phyloP scores from a whole-genome alignment of 1,140 invertebrate genomes.

The Eueides isabella region DNA sequence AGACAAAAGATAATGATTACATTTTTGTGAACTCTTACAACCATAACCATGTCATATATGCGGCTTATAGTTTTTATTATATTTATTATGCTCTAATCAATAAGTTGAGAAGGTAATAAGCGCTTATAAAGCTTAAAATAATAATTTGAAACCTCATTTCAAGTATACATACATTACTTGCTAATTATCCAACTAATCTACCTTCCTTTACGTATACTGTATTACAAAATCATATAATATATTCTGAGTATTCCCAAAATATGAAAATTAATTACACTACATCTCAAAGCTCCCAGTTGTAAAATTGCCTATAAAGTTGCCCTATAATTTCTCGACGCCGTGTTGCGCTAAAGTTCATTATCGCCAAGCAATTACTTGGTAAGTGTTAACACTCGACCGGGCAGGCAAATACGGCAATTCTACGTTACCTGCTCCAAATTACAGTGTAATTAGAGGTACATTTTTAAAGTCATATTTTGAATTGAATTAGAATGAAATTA shows the following conservation, averaged over 20 bases:
- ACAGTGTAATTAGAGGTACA: background rate
- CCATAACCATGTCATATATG: no score
- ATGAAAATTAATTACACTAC: constrained; percentile 27
- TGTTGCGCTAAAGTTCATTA: constrained; percentile 55
- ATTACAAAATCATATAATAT: constrained; percentile 6
- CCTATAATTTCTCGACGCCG: constrained; percentile 37
- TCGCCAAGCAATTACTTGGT: constrained; percentile 51
- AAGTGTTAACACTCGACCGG: constrained; percentile 53
- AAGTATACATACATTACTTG: background rate
- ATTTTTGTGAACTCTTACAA: no score
- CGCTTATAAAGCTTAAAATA: constrained; percentile 1
- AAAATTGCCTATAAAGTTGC: constrained; percentile 23
- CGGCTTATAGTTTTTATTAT: no score
- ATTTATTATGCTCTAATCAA: no score
- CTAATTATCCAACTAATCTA: constrained; percentile 1
- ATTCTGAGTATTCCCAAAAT: constrained; percentile 16
- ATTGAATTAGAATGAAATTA: background rate
- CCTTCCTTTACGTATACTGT: background rate
- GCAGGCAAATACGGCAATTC: constrained; percentile 30
- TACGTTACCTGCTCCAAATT: constrained; percentile 18
- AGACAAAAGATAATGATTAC: no score
- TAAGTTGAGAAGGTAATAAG: no score
- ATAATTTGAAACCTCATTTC: constrained; percentile 6
- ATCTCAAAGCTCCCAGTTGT: constrained; percentile 18
- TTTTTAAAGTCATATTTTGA: background rate